phyloP scores from a whole-genome alignment of 2,797 vertebrate genomes.

The Okamejei kenojei region DNA sequence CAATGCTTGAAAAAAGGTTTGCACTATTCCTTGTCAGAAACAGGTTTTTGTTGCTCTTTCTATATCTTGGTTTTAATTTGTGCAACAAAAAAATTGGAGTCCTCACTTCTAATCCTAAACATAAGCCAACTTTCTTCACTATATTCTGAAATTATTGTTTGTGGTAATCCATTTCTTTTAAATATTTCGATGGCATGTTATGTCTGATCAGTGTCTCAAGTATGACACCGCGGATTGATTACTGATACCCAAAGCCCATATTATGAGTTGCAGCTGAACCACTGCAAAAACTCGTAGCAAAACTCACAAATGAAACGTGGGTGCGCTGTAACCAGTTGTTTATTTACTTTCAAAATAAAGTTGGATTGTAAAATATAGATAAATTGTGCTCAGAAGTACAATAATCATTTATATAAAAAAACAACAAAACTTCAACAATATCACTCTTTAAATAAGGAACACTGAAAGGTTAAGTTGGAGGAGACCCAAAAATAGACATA shows the following conservation, averaged over 20 bases:
- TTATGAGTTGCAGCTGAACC: slow-evolving; percentile 28
- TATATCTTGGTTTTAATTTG: slow-evolving; percentile 9
- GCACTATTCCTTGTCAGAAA: background rate
- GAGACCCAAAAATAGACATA: background rate
- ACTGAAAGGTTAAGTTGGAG: background rate
- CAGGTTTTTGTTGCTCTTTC: background rate
- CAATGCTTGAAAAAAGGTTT: background rate
- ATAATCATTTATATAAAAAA: too few species aligned
- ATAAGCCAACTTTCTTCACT: background rate
- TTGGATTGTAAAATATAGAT: background rate
- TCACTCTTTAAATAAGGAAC: background rate
- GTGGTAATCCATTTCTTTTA: slow-evolving; percentile 30
- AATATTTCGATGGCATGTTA: slow-evolving; percentile 33
- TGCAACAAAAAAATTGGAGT: background rate
- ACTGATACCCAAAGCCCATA: slow-evolving; percentile 24
- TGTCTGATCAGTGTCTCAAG: slow-evolving; percentile 22
- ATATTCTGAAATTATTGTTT: slow-evolving; percentile 5
- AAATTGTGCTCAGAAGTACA: background rate
- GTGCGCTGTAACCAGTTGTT: background rate
- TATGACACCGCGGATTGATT: background rate
- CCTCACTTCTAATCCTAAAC: background rate
- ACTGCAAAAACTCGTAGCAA: background rate
- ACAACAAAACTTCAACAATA: too few species aligned
- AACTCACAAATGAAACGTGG: background rate
- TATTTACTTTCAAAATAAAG: background rate